Conservation (phyloP, 2,113 vertebrate species). For the Pantherophis guttatus region DNA sequence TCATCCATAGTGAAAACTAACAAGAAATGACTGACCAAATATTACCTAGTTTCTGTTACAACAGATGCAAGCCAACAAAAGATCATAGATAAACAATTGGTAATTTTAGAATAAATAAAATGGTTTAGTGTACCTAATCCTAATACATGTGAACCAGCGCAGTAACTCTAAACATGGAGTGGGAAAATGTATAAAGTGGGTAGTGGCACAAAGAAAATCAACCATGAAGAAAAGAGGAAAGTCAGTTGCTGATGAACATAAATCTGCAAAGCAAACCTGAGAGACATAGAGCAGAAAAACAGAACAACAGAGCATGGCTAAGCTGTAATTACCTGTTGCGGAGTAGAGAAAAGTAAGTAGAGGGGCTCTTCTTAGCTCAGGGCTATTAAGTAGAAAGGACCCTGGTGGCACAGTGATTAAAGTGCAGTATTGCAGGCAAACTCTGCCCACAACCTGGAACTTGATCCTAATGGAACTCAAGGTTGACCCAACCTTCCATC, state of each 20-base stretch:
- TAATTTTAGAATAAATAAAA: not conserved
- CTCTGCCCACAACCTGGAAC: no score
- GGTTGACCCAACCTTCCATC: no score
- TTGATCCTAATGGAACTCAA: no score
- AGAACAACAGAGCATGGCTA: not conserved
- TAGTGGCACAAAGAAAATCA: not conserved
- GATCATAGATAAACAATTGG: not conserved
- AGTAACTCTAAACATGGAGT: not conserved
- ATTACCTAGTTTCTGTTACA: not conserved
- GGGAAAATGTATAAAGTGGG: not conserved
- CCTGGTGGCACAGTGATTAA: not conserved
- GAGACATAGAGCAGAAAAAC: not conserved
- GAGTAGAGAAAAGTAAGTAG: not conserved
- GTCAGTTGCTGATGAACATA: not conserved
- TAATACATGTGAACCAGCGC: not conserved
- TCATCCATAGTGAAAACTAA: not conserved
- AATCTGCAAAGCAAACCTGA: not conserved
- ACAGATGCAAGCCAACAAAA: not conserved
- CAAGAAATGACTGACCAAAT: not conserved
- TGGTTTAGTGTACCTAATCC: not conserved
- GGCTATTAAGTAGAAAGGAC: not conserved
- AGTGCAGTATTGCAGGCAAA: not conserved
- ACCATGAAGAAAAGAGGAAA: not conserved
- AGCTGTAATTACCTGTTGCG: not conserved
- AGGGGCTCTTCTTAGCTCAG: not conserved